Evolutionary conservation across 2,113 vertebrate species (phyloP).

Genomic region (Girardinichthys multiradiatus): DNA sequence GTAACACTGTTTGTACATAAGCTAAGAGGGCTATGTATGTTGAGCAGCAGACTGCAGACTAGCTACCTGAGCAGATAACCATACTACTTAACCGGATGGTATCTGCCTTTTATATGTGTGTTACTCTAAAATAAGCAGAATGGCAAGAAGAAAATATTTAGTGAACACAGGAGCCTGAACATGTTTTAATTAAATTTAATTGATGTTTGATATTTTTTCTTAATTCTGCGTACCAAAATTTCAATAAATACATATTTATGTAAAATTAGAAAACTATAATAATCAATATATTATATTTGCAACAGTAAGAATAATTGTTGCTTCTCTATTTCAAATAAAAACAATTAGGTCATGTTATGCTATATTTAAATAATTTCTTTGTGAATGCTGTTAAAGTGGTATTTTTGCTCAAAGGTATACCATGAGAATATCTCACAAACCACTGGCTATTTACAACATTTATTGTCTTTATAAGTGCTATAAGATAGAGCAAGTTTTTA

Average conservation of each 20-base stretch:
- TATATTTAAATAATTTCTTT: too few species aligned
- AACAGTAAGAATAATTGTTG: background rate
- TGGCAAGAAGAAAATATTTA: background rate
- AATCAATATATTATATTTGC: background rate
- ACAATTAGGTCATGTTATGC: too few species aligned
- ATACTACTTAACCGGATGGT: background rate
- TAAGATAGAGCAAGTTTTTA: too few species aligned
- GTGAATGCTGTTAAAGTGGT: too few species aligned
- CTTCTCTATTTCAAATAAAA: background rate
- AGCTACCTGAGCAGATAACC: background rate
- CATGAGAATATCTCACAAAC: too few species aligned
- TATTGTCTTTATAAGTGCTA: too few species aligned
- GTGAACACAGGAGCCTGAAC: too few species aligned
- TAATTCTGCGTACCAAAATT: background rate
- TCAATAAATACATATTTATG: background rate
- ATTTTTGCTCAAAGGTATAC: too few species aligned
- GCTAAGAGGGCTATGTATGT: background rate
- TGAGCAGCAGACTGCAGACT: background rate
- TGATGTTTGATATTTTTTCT: background rate
- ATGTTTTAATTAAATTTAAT: background rate
- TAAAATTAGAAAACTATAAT: background rate
- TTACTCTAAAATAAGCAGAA: background rate
- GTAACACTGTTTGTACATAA: background rate
- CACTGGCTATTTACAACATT: too few species aligned
- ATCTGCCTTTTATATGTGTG: background rate